Conservation (phyloP, 1,140 invertebrate species). For the Chelonus insularis region DNA sequence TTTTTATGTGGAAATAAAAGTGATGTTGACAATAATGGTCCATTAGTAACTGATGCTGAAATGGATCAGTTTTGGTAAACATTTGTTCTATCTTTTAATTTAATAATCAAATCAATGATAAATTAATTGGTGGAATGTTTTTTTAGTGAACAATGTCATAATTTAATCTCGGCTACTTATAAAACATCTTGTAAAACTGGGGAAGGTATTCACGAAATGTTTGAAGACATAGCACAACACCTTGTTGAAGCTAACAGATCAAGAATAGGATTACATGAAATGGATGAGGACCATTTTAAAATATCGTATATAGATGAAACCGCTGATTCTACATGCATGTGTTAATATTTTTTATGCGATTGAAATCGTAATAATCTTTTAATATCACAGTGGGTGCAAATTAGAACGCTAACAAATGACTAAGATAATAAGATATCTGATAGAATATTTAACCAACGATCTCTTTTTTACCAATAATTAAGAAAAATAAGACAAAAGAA, state of each 20-base stretch:
- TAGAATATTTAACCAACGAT: too few species aligned
- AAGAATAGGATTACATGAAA: slow-evolving; percentile 77
- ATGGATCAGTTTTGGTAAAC: slow-evolving; percentile 86
- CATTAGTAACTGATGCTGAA: slow-evolving; percentile 83
- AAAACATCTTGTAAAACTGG: slow-evolving; percentile 91
- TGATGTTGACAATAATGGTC: slow-evolving; percentile 72
- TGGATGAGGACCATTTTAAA: slow-evolving; percentile 79
- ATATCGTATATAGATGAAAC: slow-evolving; percentile 69
- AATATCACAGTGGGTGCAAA: too few species aligned
- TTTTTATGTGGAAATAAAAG: slow-evolving; percentile 90
- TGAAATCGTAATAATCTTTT: not conserved
- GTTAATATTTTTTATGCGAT: slow-evolving; percentile 51
- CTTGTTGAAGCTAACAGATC: slow-evolving; percentile 77
- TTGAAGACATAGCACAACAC: slow-evolving; percentile 80
- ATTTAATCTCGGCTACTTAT: slow-evolving; percentile 84
- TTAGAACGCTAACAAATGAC: too few species aligned
- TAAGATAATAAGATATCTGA: too few species aligned
- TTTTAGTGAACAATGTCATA: slow-evolving; percentile 87
- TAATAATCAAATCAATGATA: too few species aligned
- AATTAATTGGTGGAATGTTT: too few species aligned
- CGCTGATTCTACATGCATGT: slow-evolving; percentile 68
- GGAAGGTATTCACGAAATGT: slow-evolving; percentile 88
- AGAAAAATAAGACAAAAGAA: too few species aligned
- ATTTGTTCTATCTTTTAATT: too few species aligned
- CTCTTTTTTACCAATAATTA: too few species aligned